phyloP scores from a whole-genome alignment of 35 echinoderm and acorn worm genomes.

The Heliocidaris tuberculata region DNA sequence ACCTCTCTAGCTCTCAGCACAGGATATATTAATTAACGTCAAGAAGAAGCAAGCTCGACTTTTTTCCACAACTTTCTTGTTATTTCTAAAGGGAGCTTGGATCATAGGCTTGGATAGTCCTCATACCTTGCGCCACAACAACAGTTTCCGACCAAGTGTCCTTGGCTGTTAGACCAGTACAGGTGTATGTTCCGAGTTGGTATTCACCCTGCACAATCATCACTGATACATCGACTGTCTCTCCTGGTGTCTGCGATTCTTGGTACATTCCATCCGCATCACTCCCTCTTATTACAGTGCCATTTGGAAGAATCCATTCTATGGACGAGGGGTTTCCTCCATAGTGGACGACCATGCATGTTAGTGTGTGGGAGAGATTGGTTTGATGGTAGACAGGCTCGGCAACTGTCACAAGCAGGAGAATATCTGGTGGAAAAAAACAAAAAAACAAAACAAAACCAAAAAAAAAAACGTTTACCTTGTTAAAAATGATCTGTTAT shows the following conservation, averaged over 20 bases:
- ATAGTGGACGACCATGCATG: background rate
- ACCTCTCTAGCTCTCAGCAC: no score
- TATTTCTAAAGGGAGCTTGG: no score
- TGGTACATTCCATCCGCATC: conserved; percentile 10
- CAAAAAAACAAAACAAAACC: no score
- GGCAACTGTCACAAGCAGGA: background rate
- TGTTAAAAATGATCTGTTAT: no score
- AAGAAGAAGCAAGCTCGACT: no score
- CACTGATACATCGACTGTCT: background rate
- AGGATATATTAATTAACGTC: no score
- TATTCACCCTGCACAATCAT: background rate
- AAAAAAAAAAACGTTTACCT: background rate
- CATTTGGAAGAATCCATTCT: conserved; percentile 37
- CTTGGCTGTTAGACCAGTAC: background rate
- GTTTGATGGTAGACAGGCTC: background rate
- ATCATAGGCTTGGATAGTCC: background rate
- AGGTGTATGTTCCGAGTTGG: background rate
- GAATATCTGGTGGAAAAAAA: background rate
- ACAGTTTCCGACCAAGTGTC: background rate
- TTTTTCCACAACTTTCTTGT: no score
- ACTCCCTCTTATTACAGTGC: background rate
- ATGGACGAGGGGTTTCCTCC: conserved; percentile 16
- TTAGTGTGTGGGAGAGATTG: background rate
- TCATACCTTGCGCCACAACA: background rate
- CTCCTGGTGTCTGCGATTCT: background rate